Conservation (phyloP, 2,797 vertebrate genomes). For the Coregonus suidteri region DNA sequence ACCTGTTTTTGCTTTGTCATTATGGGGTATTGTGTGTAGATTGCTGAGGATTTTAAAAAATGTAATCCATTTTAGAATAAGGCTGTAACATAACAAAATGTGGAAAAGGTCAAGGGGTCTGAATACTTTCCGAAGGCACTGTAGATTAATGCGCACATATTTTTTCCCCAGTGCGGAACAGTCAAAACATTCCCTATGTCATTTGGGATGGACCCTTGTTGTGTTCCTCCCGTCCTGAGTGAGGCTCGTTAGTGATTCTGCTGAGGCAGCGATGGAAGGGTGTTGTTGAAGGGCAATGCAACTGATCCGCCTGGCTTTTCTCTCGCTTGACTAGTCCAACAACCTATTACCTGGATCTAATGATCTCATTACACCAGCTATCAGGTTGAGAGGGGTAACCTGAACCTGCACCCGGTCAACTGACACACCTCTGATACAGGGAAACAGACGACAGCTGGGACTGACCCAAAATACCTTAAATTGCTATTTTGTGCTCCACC, state of each 20-base stretch:
- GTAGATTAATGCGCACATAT: too few species aligned
- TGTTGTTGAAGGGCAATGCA: slow-evolving; percentile 42
- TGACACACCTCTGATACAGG: slow-evolving; percentile 23
- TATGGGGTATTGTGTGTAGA: too few species aligned
- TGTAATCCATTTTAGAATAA: too few species aligned
- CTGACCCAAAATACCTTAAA: slow-evolving; percentile 9
- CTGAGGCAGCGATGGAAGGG: slow-evolving; percentile 3
- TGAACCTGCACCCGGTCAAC: slow-evolving; percentile 41
- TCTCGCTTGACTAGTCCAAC: slow-evolving; percentile 81
- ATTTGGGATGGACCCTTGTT: background rate
- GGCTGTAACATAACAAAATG: too few species aligned
- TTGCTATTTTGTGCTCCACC: background rate
- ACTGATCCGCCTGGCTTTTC: slow-evolving; percentile 73
- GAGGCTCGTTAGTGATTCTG: background rate
- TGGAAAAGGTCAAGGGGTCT: too few species aligned
- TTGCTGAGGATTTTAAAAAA: too few species aligned
- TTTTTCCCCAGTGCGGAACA: too few species aligned
- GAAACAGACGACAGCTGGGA: slow-evolving; percentile 27
- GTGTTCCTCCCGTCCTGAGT: background rate
- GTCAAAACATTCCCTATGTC: too few species aligned
- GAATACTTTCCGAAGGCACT: too few species aligned
- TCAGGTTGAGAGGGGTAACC: slow-evolving; percentile 51
- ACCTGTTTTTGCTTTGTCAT: too few species aligned
- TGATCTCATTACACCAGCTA: slow-evolving; percentile 89
- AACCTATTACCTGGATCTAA: slow-evolving; percentile 90